phyloP scores from a whole-genome alignment of 2,888 invertebrate genomes.

The Papilio elwesi region DNA sequence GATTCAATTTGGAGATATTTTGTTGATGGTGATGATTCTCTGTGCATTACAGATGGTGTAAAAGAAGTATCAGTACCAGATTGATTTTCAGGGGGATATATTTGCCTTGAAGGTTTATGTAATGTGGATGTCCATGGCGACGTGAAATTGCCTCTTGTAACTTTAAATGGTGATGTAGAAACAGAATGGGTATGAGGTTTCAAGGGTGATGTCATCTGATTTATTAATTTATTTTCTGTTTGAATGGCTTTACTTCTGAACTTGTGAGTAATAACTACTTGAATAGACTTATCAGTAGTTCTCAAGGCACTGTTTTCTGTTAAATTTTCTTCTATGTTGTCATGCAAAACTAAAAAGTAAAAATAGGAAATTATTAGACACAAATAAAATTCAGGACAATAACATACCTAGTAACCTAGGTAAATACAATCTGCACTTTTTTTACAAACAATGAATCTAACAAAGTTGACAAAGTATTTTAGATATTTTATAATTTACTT shows the following conservation, averaged over 20 bases:
- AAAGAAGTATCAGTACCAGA: slow-evolving; percentile 42
- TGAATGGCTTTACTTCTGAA: slow-evolving; percentile 43
- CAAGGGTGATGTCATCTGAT: slow-evolving; percentile 36
- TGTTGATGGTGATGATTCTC: slow-evolving; percentile 38
- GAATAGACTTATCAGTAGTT: slow-evolving; percentile 27
- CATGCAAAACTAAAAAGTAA: slow-evolving; percentile 3
- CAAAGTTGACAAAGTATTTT: slow-evolving; percentile 20
- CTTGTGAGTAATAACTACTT: slow-evolving; percentile 35
- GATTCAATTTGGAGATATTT: slow-evolving; percentile 42
- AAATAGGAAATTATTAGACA: slow-evolving; percentile 10
- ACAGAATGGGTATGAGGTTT: slow-evolving; percentile 26
- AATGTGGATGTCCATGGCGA: slow-evolving; percentile 8
- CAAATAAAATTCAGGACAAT: slow-evolving; percentile 7
- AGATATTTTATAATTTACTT: slow-evolving; percentile 12
- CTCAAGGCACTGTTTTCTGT: slow-evolving; percentile 10
- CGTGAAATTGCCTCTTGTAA: slow-evolving; percentile 17
- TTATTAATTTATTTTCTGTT: slow-evolving; percentile 36
- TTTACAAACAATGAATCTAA: slow-evolving; percentile 15
- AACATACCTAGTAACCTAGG: slow-evolving; percentile 9
- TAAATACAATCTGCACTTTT: slow-evolving; percentile 19
- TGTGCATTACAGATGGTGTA: slow-evolving; percentile 37
- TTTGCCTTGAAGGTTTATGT: slow-evolving; percentile 2
- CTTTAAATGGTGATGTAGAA: slow-evolving; percentile 25
- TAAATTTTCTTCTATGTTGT: not conserved
- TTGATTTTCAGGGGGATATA: slow-evolving; percentile 5